Conservation (phyloP, 2,113 vertebrate genomes). For the Paedocypris sp. region DNA sequence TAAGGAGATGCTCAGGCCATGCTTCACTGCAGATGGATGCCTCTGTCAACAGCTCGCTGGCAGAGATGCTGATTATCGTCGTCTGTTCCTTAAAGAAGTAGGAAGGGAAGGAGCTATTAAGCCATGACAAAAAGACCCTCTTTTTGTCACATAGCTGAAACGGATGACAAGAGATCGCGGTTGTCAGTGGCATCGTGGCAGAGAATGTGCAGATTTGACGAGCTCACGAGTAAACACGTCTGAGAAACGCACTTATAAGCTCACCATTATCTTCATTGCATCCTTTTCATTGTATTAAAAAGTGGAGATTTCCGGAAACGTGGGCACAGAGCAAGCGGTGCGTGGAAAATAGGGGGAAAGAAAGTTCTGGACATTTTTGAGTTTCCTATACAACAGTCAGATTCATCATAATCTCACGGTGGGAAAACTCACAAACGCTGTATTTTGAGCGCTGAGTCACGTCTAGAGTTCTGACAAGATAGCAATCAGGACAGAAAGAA, state of each 20-base stretch:
- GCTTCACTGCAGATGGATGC: slow-evolving; percentile 26
- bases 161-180: slow-evolving; percentile 15
- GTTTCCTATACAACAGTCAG: no score
- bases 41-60: slow-evolving; percentile 18
- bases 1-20: slow-evolving; percentile 13
- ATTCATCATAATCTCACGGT: no score
- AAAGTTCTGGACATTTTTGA: no score
- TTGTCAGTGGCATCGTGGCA: not conserved
- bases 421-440: no score
- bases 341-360: no score
- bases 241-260: not conserved
- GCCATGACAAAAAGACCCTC: slow-evolving; percentile 15
- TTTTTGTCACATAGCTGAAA: slow-evolving; percentile 30
- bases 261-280: not conserved
- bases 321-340: no score
- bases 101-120: slow-evolving; percentile 24
- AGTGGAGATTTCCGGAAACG: no score
- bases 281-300: not conserved
- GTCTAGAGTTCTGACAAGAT: no score
- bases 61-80: slow-evolving; percentile 32
- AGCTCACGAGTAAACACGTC: not conserved
- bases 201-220: not conserved
- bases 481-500: no score
- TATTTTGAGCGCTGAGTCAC: no score
- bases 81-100: slow-evolving; percentile 20